Evolutionary conservation across 2,797 vertebrate species (phyloP).

Genomic region (Peromyscus attwateri): DNA sequence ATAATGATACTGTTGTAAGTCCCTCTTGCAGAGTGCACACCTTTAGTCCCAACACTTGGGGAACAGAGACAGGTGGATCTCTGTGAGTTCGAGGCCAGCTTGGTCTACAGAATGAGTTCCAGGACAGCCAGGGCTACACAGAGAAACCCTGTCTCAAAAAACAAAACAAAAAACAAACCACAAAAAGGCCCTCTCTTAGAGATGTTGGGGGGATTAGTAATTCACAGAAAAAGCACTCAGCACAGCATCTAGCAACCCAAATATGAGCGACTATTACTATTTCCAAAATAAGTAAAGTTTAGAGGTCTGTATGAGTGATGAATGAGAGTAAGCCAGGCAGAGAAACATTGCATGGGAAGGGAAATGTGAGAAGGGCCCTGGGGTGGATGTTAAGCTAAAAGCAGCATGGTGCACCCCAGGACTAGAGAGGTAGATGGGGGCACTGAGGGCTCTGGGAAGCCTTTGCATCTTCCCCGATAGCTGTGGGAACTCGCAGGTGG

Average conservation of each 20-base stretch:
- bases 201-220: neutral
- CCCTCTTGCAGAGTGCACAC: neutral
- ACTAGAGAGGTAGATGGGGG: neutral
- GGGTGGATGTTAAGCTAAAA: neutral
- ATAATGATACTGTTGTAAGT: neutral
- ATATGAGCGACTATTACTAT: neutral
- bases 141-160: neutral
- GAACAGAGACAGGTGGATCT: neutral
- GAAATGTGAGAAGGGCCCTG: neutral
- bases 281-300: slow-evolving; percentile 2
- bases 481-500: fast-evolving
- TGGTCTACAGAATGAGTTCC: neutral
- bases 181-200: neutral
- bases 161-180: neutral
- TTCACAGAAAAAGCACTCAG: neutral
- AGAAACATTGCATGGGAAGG: neutral
- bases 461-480: neutral
- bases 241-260: neutral
- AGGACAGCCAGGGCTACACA: neutral
- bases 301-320: neutral
- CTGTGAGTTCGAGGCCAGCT: neutral
- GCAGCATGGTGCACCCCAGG: neutral
- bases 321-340: neutral
- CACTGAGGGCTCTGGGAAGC: neutral
- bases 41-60: neutral